Conservation (phyloP, 2,797 vertebrate genomes). For the Acridotheres tristis region DNA sequence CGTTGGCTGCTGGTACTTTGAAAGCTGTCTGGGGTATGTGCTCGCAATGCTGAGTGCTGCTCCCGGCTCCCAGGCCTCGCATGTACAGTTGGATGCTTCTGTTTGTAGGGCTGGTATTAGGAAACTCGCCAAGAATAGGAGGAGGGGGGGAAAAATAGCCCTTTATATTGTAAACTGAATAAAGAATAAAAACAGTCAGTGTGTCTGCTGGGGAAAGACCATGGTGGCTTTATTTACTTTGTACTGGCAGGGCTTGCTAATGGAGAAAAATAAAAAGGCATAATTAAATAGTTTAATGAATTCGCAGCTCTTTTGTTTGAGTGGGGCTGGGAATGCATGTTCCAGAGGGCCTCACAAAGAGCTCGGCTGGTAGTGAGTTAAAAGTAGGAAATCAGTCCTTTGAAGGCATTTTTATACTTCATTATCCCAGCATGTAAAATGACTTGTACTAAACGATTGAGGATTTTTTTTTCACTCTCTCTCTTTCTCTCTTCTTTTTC, state of each 20-base stretch:
- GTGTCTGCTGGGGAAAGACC: slow-evolving; percentile 83
- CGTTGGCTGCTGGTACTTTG: slow-evolving; percentile 75
- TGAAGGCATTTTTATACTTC: slow-evolving; percentile 98
- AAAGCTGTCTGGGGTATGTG: slow-evolving; percentile 75
- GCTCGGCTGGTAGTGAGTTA: slow-evolving; percentile 86
- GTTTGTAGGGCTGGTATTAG: slow-evolving; percentile 76
- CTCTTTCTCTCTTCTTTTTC: slow-evolving; percentile 75
- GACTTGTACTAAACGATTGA: slow-evolving; percentile 96
- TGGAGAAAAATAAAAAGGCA: slow-evolving; percentile 84
- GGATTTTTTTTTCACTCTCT: slow-evolving; percentile 85
- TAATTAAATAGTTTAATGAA: slow-evolving; percentile 99
- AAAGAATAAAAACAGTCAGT: slow-evolving; percentile 85
- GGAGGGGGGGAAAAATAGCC: slow-evolving; percentile 72
- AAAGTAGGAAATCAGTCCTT: slow-evolving; percentile 94
- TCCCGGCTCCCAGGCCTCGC: slow-evolving; percentile 58
- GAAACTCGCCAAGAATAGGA: slow-evolving; percentile 79
- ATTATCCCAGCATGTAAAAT: slow-evolving; percentile 99
- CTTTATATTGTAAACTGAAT: slow-evolving; percentile 83
- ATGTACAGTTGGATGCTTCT: slow-evolving; percentile 77
- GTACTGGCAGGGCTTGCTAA: slow-evolving; percentile 84
- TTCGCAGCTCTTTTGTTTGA: slow-evolving; percentile 91
- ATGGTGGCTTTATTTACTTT: slow-evolving; percentile 87
- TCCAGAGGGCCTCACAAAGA: slow-evolving; percentile 85
- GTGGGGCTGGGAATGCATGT: slow-evolving; percentile 79
- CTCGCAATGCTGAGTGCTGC: slow-evolving; percentile 74